Evolutionary conservation across 1,140 invertebrate species (phyloP).

Genomic region (Cecropterus lyciades): DNA sequence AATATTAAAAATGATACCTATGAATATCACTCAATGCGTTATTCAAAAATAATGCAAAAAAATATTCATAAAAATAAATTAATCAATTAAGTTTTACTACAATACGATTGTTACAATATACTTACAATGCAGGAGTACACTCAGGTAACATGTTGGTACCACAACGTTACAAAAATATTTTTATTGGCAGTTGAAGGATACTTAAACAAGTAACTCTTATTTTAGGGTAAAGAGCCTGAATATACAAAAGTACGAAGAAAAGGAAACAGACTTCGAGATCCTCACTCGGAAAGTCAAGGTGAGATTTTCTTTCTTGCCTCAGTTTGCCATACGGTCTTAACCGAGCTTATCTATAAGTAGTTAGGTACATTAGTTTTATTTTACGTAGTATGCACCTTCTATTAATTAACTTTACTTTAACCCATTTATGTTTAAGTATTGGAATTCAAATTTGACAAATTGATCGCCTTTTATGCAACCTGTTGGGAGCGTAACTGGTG

Average conservation of each 20-base stretch:
- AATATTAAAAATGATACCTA: too few species aligned
- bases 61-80: too few species aligned
- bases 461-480: slow-evolving; percentile 84
- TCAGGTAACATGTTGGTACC: slow-evolving; percentile 6
- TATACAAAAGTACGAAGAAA: slow-evolving; percentile 93
- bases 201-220: slow-evolving; percentile 29
- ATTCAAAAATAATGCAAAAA: too few species aligned
- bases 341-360: slow-evolving; percentile 75
- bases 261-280: slow-evolving; percentile 89
- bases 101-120: neutral
- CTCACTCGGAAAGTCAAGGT: slow-evolving; percentile 93
- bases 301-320: slow-evolving; percentile 44
- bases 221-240: slow-evolving; percentile 90
- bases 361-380: slow-evolving; percentile 78
- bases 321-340: slow-evolving; percentile 39
- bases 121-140: neutral
- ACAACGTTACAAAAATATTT: neutral
- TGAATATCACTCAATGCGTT: too few species aligned
- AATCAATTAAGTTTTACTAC: too few species aligned
- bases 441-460: slow-evolving; percentile 76
- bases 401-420: slow-evolving; percentile 73
- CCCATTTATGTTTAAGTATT: slow-evolving; percentile 78
- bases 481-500: slow-evolving; percentile 82
- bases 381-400: slow-evolving; percentile 79
- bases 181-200: too few species aligned